A percentile compares a stretch with the other conserved stretches of the same genome.
These are phyloP conservation scores for Atractosteus spatula DNA, from an alignment of 2,113 vertebrate genomes.

Conservation along the genomic window DNA sequence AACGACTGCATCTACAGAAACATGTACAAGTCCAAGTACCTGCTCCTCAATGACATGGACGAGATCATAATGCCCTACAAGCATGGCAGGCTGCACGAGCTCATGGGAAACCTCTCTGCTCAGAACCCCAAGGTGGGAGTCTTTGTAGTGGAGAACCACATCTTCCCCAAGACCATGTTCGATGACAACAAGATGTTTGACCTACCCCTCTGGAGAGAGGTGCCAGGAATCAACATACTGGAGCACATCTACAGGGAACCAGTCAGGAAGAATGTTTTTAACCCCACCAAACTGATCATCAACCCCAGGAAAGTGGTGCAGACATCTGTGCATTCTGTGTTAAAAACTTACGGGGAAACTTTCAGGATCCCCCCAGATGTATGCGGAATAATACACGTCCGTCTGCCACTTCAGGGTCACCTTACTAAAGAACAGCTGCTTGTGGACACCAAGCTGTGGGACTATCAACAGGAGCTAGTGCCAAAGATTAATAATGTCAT, in stretches of 20 bases:
- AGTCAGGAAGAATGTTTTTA: slow-evolving; percentile 19
- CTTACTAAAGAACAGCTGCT: slow-evolving; percentile 33
- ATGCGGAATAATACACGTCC: slow-evolving; percentile 44
- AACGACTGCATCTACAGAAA: slow-evolving; percentile 65
- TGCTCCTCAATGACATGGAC: slow-evolving; percentile 69
- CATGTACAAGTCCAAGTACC: slow-evolving; percentile 56
- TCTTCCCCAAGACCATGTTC: slow-evolving; percentile 55
- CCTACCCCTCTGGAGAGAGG: slow-evolving; percentile 49
- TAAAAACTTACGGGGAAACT: slow-evolving; percentile 4
- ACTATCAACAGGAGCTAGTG: slow-evolving; percentile 41
- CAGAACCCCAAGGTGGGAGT: slow-evolving; percentile 42
- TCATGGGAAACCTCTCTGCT: slow-evolving; percentile 53
- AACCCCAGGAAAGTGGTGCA: slow-evolving; percentile 47
- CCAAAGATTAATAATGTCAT: slow-evolving; percentile 36
- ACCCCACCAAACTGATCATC: slow-evolving; percentile 54
- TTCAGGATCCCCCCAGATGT: slow-evolving; percentile 29
- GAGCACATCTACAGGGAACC: slow-evolving; percentile 62
- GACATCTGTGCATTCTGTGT: slow-evolving; percentile 50
- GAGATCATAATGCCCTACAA: slow-evolving; percentile 69
- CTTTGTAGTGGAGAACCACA: slow-evolving; percentile 68
- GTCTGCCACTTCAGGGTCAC: background rate
- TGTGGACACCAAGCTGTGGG: slow-evolving; percentile 51
- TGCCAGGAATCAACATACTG: slow-evolving; percentile 70
- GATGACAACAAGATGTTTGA: slow-evolving; percentile 44
- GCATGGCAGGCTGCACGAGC: slow-evolving; percentile 44